Percentiles rank a stretch among this genome's conserved stretches.
Conservation (phyloP, 1,140 invertebrate species). For the Episyrphus balteatus region DNA sequence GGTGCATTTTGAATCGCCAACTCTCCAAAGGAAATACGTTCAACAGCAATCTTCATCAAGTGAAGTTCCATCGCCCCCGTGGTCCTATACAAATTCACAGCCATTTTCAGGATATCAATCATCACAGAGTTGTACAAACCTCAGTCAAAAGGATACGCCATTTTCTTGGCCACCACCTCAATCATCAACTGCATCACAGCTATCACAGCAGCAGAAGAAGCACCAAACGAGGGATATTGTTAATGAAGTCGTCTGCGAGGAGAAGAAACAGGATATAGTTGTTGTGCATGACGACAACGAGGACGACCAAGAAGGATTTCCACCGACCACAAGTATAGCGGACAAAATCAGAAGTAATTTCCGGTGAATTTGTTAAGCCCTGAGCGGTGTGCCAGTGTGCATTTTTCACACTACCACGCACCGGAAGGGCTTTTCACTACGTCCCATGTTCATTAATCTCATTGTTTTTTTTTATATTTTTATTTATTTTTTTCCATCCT, state of each 20-base stretch:
- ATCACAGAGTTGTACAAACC: background rate
- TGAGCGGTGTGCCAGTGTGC: too few species aligned
- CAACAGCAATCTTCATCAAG: constrained; percentile 8
- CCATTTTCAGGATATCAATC: background rate
- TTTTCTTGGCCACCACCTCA: constrained; percentile 12
- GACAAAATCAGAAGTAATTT: constrained; percentile 33
- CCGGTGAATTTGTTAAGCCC: background rate
- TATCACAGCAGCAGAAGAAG: constrained; percentile 1
- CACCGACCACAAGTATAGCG: constrained; percentile 23
- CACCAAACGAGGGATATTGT: constrained; percentile 35
- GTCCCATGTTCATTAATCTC: background rate
- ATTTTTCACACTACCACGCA: too few species aligned
- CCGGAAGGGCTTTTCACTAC: background rate
- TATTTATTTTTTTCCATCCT: constrained; percentile 9
- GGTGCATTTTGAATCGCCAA: constrained; percentile 62
- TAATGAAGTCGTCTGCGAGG: constrained; percentile 11
- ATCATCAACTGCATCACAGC: constrained; percentile 8
- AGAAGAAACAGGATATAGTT: constrained; percentile 26
- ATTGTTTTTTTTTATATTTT: background rate
- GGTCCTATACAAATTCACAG: constrained; percentile 15
- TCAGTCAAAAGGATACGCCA: background rate
- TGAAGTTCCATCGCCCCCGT: constrained; percentile 16
- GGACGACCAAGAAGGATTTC: constrained; percentile 12
- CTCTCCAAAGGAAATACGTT: constrained; percentile 43
- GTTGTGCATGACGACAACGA: constrained; percentile 33